Evolutionary conservation across 2,113 vertebrate species (phyloP).

Genomic region (Clarias magur): DNA sequence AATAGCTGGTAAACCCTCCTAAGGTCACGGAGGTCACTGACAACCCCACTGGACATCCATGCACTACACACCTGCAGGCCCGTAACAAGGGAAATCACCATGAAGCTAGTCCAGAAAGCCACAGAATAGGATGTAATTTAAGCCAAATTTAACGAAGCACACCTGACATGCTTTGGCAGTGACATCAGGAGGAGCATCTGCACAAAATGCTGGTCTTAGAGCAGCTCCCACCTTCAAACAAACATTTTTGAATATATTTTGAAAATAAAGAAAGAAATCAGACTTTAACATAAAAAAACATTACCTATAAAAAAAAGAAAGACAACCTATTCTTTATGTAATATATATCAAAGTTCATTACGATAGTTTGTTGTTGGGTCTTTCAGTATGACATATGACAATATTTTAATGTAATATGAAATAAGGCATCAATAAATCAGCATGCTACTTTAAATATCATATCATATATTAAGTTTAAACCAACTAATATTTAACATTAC

Average conservation of each 20-base stretch:
- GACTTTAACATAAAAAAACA: not conserved
- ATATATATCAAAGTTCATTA: not conserved
- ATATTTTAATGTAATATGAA: not conserved
- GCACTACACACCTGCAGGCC: slow-evolving; percentile 87
- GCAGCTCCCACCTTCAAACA: slow-evolving; percentile 87
- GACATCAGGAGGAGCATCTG: slow-evolving; percentile 88
- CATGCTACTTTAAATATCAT: not conserved
- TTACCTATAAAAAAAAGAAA: no score
- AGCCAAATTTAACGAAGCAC: not conserved
- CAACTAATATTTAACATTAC: not conserved
- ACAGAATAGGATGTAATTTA: not conserved
- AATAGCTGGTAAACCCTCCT: slow-evolving; percentile 89
- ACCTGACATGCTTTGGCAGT: slow-evolving; percentile 94
- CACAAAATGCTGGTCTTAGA: slow-evolving; percentile 87
- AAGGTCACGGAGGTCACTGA: slow-evolving; percentile 86
- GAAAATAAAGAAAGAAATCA: not conserved
- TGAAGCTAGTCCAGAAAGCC: not conserved
- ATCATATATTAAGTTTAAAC: not conserved
- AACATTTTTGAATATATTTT: slow-evolving; percentile 2
- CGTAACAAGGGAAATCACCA: not conserved
- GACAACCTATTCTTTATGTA: not conserved
- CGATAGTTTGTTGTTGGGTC: not conserved
- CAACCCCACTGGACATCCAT: slow-evolving; percentile 90
- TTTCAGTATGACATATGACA: no score
- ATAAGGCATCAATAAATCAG: not conserved